These are phyloP conservation scores for Clusia tigrina DNA, from an alignment of 2,888 invertebrate genomes.

Conservation along the genomic window DNA sequence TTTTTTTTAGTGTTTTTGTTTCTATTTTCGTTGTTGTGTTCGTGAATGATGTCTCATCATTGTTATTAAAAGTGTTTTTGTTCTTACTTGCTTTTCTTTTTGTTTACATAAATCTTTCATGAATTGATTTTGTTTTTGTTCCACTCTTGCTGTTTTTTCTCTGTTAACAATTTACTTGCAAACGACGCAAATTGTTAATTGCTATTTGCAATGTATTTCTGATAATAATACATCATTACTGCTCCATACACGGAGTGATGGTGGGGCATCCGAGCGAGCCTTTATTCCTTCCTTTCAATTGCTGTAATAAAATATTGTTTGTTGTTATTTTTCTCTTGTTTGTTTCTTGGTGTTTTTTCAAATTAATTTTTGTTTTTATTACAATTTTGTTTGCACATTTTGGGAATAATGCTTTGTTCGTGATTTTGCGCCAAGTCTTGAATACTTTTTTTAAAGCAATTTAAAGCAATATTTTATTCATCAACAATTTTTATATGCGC, in stretches of 20 bases:
- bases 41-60: too few species aligned
- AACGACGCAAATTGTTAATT: constrained; percentile 23
- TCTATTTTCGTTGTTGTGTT: too few species aligned
- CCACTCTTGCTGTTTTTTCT: too few species aligned
- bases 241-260: constrained; percentile 3
- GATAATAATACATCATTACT: constrained; percentile 24
- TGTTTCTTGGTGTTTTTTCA: constrained; percentile 10
- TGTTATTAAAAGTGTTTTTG: too few species aligned
- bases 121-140: not conserved
- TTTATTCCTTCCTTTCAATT: not conserved
- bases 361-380: constrained; percentile 12
- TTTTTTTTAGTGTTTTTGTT: too few species aligned
- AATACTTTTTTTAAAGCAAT: too few species aligned
- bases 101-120: not conserved
- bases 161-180: constrained; percentile 3
- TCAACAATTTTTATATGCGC: not conserved
- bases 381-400: constrained; percentile 1
- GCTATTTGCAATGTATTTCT: constrained; percentile 27
- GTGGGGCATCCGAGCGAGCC: not conserved
- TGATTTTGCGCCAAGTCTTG: constrained; percentile 25
- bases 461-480: not conserved
- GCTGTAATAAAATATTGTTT: constrained; percentile 9
- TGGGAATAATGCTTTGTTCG: constrained; percentile 28
- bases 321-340: constrained; percentile 1
- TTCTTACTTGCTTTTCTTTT: too few species aligned